These are phyloP conservation scores for Rhinopomastus cyanomelas DNA, from an alignment of 2,113 vertebrate species.

Conservation along the genomic window DNA sequence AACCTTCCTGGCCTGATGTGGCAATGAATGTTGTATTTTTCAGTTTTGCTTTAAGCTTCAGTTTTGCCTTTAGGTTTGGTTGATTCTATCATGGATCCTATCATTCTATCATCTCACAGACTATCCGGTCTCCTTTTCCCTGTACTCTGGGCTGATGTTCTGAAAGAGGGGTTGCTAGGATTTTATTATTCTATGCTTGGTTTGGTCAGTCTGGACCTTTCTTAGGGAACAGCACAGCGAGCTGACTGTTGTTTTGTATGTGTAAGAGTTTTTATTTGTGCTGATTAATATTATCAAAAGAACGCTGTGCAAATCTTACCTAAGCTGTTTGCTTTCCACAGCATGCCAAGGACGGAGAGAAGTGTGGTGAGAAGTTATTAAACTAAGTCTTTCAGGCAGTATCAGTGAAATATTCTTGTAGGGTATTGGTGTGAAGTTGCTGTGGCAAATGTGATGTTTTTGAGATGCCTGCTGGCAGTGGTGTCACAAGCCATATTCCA, in stretches of 20 bases:
- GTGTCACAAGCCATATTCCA: neutral
- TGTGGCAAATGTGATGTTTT: neutral
- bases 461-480: neutral
- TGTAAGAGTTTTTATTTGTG: neutral
- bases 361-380: neutral
- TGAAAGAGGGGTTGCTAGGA: neutral
- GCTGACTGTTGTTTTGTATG: neutral
- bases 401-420: neutral
- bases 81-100: no score
- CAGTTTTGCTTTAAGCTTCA: neutral
- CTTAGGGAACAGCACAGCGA: neutral
- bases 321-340: neutral
- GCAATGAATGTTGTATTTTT: neutral
- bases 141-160: neutral
- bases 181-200: neutral
- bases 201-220: neutral
- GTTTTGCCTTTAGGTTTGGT: no score
- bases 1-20: neutral
- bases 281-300: neutral
- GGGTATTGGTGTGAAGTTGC: neutral
- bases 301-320: neutral
- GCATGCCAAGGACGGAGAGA: neutral
- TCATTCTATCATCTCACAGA: neutral
- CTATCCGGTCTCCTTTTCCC: neutral
- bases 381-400: neutral